These are phyloP conservation scores for Bradypus variegatus DNA, from an alignment of 2,797 vertebrate species.

Conservation along the genomic window DNA sequence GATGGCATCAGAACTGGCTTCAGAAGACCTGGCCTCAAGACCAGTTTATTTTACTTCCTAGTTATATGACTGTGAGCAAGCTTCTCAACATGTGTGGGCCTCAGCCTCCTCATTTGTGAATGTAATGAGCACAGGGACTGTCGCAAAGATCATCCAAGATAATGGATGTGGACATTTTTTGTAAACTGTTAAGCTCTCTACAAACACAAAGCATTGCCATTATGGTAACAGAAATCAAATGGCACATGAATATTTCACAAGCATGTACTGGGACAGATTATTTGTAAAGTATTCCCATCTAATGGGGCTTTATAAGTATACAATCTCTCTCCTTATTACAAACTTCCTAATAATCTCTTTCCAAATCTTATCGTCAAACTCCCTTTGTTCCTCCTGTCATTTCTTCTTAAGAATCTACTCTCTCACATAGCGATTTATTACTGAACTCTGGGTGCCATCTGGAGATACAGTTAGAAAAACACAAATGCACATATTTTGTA, in stretches of 20 bases:
- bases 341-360: slow-evolving; percentile 54
- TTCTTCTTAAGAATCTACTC: background rate
- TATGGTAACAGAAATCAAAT: slow-evolving; percentile 56
- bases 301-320: slow-evolving; percentile 38
- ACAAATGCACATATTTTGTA: slow-evolving; percentile 44
- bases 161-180: slow-evolving; percentile 7
- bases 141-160: background rate
- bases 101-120: background rate
- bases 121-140: background rate
- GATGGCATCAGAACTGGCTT: background rate
- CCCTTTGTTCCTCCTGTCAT: slow-evolving; percentile 17
- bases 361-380: slow-evolving; percentile 28
- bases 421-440: slow-evolving; percentile 59
- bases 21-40: background rate
- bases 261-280: slow-evolving; percentile 33
- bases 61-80: background rate
- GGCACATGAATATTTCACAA: slow-evolving; percentile 55
- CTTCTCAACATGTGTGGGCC: background rate
- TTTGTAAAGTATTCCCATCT: slow-evolving; percentile 31
- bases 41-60: background rate
- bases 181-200: slow-evolving; percentile 45
- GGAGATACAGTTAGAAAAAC: slow-evolving; percentile 52
- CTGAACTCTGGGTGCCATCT: slow-evolving; percentile 41
- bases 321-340: slow-evolving; percentile 14
- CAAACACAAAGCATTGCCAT: slow-evolving; percentile 38